A percentile compares a stretch with the other conserved stretches of the same genome.
phyloP scores from a whole-genome alignment of 2,113 vertebrate species.

The Brienomyrus brachyistius region DNA sequence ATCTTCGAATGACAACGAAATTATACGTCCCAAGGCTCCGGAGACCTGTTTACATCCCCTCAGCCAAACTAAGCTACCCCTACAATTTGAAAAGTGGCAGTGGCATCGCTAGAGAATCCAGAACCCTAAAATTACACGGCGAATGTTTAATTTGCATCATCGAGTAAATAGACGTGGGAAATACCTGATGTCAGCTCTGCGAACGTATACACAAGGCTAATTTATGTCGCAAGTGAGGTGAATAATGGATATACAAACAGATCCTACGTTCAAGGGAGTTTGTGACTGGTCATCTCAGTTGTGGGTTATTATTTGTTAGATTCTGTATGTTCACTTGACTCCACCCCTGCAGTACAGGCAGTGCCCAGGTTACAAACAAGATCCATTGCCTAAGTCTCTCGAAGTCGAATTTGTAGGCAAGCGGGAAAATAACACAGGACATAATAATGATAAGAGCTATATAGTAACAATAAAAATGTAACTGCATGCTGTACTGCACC shows the following conservation, averaged over 20 bases:
- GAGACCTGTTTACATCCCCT: background rate
- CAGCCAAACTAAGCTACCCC: background rate
- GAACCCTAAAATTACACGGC: background rate
- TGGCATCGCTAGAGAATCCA: background rate
- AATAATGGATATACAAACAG: background rate
- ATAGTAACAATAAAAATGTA: too few relatives aligned
- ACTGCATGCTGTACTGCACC: too few relatives aligned
- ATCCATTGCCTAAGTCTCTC: too few relatives aligned
- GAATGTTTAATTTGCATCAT: background rate
- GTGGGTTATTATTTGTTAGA: background rate
- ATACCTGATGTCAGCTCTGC: background rate
- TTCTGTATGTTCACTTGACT: background rate
- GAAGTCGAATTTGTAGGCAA: too few relatives aligned
- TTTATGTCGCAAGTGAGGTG: background rate
- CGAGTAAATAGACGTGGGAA: slow-evolving; percentile 7
- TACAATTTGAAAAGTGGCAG: background rate
- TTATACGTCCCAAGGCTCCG: background rate
- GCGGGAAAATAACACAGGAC: too few relatives aligned
- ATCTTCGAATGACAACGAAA: background rate
- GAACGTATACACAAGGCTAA: background rate
- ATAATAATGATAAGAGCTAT: too few relatives aligned
- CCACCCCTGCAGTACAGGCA: background rate
- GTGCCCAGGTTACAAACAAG: too few relatives aligned
- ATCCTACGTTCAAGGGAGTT: too few relatives aligned
- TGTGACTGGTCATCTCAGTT: background rate